Base-by-base conservation (phyloP, 2,888 invertebrate species). In the Lampropteryx suffumata region DNA sequence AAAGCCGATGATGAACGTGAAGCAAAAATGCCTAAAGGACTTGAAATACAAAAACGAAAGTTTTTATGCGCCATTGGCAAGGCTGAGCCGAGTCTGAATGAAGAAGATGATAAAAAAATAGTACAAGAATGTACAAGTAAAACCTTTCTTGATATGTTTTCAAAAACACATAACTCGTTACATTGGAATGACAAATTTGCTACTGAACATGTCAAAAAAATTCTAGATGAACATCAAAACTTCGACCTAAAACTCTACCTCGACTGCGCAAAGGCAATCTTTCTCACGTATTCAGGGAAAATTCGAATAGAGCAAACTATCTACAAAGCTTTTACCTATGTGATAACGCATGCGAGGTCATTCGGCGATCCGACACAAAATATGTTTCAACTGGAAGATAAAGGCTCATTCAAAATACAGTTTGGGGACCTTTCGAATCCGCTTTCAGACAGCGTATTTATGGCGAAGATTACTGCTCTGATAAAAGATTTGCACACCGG, bases 261-360 rank as follows among this genome's bases (percentile, higher is more conserved):
- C 4, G 35, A 59, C 6, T 55, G 54, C 29, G 42, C 44, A 8
- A 52, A 43, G 37, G 10, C 34, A 0, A 44, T 57, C n/a, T 55
- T 42, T 9, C 42, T 45, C 3, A 17, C 14, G 11, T 57, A 50
- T 10, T 47, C 59, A 9, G 56, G 59, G 3, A 27, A 41, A n/a
- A 2, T 40, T 12, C 0, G n/a, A n/a, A n/a, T n/a, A n/a, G n/a
- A 14, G 10, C 0, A 8, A 2, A 3, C 0, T 0, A 9, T 33
- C 8, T 17, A 33, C 11, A 0, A 28, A n/a, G 48, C 42, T 6
- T 14, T 45, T 6, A 46, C 40, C 2, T 59, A 59, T 34, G 50
- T 59, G 5, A n/a, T 59, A 3, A 55, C 48, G n/a, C 57, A 57
- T 30, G 51, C 59, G 5, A 48, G 57, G 28, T 34, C 17, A 28